Evolutionary conservation across 2,113 vertebrate species (phyloP), one percentile per base, ranked within the genome.

Genomic region (Phaethornis superciliosus): DNA sequence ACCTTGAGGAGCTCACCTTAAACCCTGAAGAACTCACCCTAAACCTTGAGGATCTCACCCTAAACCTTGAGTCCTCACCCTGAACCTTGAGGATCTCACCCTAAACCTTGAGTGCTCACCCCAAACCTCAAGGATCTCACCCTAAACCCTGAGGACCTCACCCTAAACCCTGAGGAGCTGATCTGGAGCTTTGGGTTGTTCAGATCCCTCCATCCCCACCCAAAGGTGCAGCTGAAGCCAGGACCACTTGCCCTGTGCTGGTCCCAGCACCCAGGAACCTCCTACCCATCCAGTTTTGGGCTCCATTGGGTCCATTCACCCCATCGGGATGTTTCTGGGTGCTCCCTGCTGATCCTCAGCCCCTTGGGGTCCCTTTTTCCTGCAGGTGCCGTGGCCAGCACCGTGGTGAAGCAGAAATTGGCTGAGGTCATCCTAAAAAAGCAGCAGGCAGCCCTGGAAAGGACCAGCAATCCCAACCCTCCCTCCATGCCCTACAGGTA

Each of bases 391-490:
- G 98, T 99, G 44, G 98, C 99, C 95, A 99, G 99, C 97, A 98
- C 98, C 2, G 98, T 98, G 76, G 99, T 99, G 37, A 99, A 98
- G 96, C 98, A 99, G 97, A 99, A 99, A 85, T 96, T 99, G 90
- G 98, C 98, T 0, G 98, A 99, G 90, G 98, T 99, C 85, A 99
- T 99, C 91, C 98, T 99, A 67, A 99, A 99, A 95, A 99, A 99
- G 93, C 98, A 98, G 40, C 98, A 99, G 95, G 98, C 98, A 15
- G 98, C 98, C 30, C 97, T 98, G 80, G 98, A 99, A 89, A 98
- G 98, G 87, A 97, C 97, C 51, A 98, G 97, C 90, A 97, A 84
- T 22, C 6, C 90, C 65, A 87, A 59, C 67, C 68, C 88, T 5
- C 12, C 96, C 10, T 88, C 98, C 44, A 62, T 97, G 74, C 97